phyloP scores from a whole-genome alignment of 2,113 vertebrate genomes.

The Triplophysa dalaica region DNA sequence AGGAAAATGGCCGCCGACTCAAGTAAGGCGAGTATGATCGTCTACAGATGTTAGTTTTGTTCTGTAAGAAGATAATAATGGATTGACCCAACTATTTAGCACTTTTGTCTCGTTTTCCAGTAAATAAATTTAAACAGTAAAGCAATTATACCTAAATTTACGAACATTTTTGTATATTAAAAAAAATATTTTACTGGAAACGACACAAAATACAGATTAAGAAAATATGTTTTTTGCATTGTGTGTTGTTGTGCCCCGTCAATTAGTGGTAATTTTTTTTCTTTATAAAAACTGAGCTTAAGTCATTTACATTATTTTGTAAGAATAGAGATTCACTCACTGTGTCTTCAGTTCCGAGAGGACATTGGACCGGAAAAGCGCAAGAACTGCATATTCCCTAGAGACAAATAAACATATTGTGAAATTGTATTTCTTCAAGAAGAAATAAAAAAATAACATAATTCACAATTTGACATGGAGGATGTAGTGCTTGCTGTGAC shows the following conservation, averaged over 20 bases:
- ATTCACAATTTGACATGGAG: no score
- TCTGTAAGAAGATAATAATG: conserved; percentile 31
- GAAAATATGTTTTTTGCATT: no score
- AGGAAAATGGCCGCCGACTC: conserved; percentile 7
- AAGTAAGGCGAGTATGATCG: background rate
- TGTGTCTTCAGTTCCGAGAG: conserved; percentile 53
- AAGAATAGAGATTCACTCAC: conserved; percentile 66
- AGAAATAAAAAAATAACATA: no score
- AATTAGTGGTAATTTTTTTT: no score
- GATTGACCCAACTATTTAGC: background rate
- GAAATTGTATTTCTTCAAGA: background rate
- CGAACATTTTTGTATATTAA: no score
- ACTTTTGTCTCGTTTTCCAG: no score
- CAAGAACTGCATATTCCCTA: conserved; percentile 77
- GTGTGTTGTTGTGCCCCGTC: no score
- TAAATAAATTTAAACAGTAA: no score
- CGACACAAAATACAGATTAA: no score
- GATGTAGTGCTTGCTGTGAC: no score
- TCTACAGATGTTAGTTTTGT: conserved; percentile 40
- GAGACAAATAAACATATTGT: background rate
- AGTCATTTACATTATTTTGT: background rate
- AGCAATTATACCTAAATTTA: no score
- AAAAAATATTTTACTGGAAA: no score
- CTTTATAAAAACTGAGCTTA: background rate
- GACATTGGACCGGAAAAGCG: conserved; percentile 61